These are phyloP conservation scores for Canis aureus DNA, from an alignment of 2,113 vertebrate species.

Conservation along the genomic window DNA sequence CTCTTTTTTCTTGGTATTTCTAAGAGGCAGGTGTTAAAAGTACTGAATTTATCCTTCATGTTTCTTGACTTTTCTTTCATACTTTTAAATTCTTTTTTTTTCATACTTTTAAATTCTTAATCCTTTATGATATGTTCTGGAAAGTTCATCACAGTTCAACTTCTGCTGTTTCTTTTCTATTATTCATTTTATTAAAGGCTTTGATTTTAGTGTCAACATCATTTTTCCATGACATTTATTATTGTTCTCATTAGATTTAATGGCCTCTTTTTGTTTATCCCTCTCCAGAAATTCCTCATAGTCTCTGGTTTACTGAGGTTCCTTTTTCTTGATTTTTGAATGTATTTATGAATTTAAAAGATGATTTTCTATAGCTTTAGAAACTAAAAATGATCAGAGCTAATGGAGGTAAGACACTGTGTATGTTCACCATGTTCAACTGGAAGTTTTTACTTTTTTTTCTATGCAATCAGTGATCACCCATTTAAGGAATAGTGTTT, in stretches of 20 bases:
- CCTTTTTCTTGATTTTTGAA: conserved; percentile 48
- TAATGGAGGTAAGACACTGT: background rate
- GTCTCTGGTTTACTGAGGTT: background rate
- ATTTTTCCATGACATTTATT: background rate
- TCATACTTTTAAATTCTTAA: background rate
- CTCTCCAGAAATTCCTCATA: background rate
- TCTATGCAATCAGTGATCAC: background rate
- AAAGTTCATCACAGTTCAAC: background rate
- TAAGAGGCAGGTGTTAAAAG: background rate
- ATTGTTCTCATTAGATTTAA: background rate
- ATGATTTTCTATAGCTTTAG: background rate
- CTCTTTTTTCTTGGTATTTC: background rate
- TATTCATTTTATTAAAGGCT: background rate
- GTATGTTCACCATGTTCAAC: background rate
- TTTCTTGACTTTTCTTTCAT: conserved; percentile 1
- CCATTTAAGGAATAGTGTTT: background rate
- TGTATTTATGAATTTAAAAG: background rate
- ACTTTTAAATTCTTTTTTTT: background rate
- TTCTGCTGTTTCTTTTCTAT: background rate
- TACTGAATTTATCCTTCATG: background rate
- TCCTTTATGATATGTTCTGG: background rate
- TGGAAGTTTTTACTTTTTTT: background rate
- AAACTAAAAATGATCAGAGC: background rate
- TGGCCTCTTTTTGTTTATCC: background rate
- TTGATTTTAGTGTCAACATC: conserved; percentile 14